Evolutionary conservation across 2,888 invertebrate genomes (phyloP).

Genomic region (Theretra japonica): DNA sequence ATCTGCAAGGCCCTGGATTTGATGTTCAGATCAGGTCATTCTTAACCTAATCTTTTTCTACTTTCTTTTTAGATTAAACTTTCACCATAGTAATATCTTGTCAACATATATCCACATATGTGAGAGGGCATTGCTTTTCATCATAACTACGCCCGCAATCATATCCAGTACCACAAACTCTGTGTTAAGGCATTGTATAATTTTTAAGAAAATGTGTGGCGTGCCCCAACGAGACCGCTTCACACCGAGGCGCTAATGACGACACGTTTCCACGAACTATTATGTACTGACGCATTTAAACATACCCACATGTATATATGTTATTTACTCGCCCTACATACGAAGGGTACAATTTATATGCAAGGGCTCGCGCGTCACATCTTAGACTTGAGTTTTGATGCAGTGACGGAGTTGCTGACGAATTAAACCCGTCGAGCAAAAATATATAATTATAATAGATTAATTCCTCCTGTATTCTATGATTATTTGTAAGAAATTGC

Average conservation of each 20-base stretch:
- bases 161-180: slow-evolving; percentile 20
- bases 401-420: no score
- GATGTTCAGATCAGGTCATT: no score
- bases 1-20: no score
- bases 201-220: slow-evolving; percentile 44
- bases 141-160: neutral
- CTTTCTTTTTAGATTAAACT: no score
- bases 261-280: slow-evolving; percentile 57
- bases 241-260: slow-evolving; percentile 65
- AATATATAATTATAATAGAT: no score
- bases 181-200: slow-evolving; percentile 36
- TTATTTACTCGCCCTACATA: slow-evolving; percentile 48
- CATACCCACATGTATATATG: slow-evolving; percentile 35
- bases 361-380: slow-evolving; percentile 13
- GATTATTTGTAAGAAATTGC: no score
- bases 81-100: no score
- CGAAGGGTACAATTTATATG: slow-evolving; percentile 32
- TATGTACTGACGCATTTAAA: slow-evolving; percentile 47
- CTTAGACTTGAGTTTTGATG: neutral
- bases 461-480: no score
- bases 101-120: no score
- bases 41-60: no score
- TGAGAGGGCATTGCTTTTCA: no score
- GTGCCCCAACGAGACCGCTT: slow-evolving; percentile 52
- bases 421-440: no score